Base-by-base conservation (phyloP, 2,797 vertebrate genomes). In the Cynodonichthys magdalenae region DNA sequence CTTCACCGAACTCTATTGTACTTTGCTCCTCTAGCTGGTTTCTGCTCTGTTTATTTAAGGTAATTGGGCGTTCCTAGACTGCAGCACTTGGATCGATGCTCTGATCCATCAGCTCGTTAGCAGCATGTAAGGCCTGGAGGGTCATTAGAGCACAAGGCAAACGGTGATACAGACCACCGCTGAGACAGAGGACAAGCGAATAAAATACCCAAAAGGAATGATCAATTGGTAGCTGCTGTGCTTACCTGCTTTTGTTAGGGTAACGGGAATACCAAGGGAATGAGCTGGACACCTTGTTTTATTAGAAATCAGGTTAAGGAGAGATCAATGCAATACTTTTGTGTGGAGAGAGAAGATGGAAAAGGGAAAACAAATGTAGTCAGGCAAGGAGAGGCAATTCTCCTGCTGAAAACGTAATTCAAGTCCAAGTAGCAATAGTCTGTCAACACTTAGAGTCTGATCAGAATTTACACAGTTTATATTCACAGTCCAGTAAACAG, bases 91-190 rank as follows among this genome's bases (percentile, higher is more conserved):
- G 83, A 90, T 92, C 89, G 69, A 91, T 92, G 68, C 54, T 6
- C 88, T 88, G 90, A 88, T 89, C 85, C 87, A 89, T 89, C 89
- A 84, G 84, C 87, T 89, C 89, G 89, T 90, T 91, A 90, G 83
- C 76, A 45, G 74, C 58, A 59, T 82, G 87, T 75, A 84, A 77
- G 72, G 63, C 81, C 79, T 60, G 53, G 68, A 85, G 75, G 82
- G 85, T 85, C 81, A 77, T 89, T 89, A 79, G 67, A 87, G 68
- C 75, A 31, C 55, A 20, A 69, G 72, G 67, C 76, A 68, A 79
- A 76, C 41, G 53, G 77, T 74, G 81, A 87, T 81, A 75, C 79
- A 69, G 72, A 79, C 83, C 63, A 70, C 74, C 70, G 70, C 51
- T 6, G 63, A 91, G 82, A 79, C 60, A 18, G 2, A 24, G 48